Base-by-base conservation (phyloP, 2,888 invertebrate genomes). In the Spilarctia lutea region DNA sequence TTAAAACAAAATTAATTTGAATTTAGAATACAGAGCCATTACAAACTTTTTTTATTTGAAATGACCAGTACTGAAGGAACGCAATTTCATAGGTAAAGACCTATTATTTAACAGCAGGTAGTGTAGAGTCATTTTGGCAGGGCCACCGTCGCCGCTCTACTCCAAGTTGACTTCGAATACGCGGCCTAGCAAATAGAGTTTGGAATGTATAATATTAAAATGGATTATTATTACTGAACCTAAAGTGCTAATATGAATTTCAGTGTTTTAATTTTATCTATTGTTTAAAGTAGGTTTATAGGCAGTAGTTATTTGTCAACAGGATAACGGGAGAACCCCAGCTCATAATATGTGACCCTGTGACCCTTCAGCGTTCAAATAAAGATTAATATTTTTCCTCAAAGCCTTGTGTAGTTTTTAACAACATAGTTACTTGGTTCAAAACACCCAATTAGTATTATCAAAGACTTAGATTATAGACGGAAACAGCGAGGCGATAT, bases 381-480 rank as follows among this genome's bases (percentile, higher is more conserved):
- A 63, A 7, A 56, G 35, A 11, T 45, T 11, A 68, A 24, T 2
- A 11, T 6, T 78, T 83, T 72, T 83, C 81, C 82, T 77, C 20
- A 74, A 42, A 60, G 39, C 27, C 30, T 66, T 33, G 30, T 24
- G 30, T 30, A 42, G 30, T 66, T 80, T 74, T 73, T 79, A 83
- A 83, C 75, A 75, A 82, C 73, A 66, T 75, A 39, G 77, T 72
- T 66, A 78, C 77, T 72, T 81, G 76, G 81, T 76, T 82, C 69
- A 83, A 71, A 84, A 78, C 83, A 82, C 68, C 81, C 79, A 84
- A 84, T 84, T 84, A 84, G 79, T 73, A 45, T 81, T 84, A 84
- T 84, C 83, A 72, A 65, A 3, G 69, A 76, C 67, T 75, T 77
- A 78, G 77, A 83, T 80, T 80, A 78, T 77, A 79, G 56, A 67